Evolutionary conservation across 2,888 invertebrate genomes (phyloP).

Genomic region (Scaptomyza tumidula): DNA sequence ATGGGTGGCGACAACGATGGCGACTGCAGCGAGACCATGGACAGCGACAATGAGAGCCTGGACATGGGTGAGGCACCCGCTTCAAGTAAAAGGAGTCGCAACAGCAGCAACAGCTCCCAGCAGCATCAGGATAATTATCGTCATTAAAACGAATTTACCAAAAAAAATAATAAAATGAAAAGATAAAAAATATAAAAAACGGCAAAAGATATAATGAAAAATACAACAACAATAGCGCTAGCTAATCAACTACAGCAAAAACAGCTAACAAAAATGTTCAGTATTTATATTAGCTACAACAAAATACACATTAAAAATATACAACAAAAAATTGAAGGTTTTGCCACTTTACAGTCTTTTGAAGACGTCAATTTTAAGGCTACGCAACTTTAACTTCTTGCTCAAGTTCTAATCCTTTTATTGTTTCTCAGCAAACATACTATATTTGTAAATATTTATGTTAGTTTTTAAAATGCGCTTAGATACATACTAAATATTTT

Average conservation of each 20-base stretch:
- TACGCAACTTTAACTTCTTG: slow-evolving; percentile 36
- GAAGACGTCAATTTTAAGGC: slow-evolving; percentile 70
- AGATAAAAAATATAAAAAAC: slow-evolving; percentile 12
- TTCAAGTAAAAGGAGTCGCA: slow-evolving; percentile 84
- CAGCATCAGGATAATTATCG: slow-evolving; percentile 83
- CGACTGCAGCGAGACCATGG: slow-evolving; percentile 85
- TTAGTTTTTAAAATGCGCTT: slow-evolving; percentile 52
- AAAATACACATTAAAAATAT: slow-evolving; percentile 3
- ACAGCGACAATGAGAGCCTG: slow-evolving; percentile 85
- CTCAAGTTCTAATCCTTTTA: slow-evolving; percentile 28
- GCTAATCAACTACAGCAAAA: slow-evolving; percentile 41
- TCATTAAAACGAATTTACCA: slow-evolving; percentile 82
- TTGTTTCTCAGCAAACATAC: slow-evolving; percentile 8
- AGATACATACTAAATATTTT: slow-evolving; percentile 31
- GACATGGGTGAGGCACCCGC: slow-evolving; percentile 84
- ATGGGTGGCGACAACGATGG: slow-evolving; percentile 88
- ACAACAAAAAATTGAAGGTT: slow-evolving; percentile 52
- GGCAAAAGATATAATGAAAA: slow-evolving; percentile 45
- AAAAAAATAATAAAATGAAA: slow-evolving; percentile 1
- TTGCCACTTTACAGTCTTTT: slow-evolving; percentile 78
- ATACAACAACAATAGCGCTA: slow-evolving; percentile 32
- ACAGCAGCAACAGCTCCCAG: slow-evolving; percentile 72
- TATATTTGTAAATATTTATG: slow-evolving; percentile 72
- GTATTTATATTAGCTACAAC: slow-evolving; percentile 38
- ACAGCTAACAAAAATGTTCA: slow-evolving; percentile 32